Evolutionary conservation across 2,888 invertebrate species (phyloP), one percentile per base, ranked within the genome.

Genomic region (Trichogramma evanescens): DNA sequence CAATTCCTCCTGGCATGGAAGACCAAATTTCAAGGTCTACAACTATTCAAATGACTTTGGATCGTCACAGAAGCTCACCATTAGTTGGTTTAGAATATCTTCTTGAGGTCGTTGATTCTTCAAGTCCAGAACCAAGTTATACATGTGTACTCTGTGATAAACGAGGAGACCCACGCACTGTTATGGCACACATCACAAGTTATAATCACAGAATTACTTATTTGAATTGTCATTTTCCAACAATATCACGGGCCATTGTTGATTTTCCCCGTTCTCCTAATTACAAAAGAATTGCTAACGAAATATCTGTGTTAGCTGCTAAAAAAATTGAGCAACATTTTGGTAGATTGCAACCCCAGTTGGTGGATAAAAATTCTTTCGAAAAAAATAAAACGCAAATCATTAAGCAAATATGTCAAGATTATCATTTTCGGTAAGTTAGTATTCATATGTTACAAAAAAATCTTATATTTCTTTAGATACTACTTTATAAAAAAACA

Each of bases 111-210:
- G 84, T 87, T 56, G 84, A 85, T 70, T 78, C 85, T 69, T 78
- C 81, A 6, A 84, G 84, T 65, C 82, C 83, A 71, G 89, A 89
- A 75, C 89, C 90, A 0, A 79, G 83, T 55, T 92, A 92, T 77
- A 81, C 86, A 55, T 93, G 92, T 78, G 82, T 88, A 67, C 80
- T 92, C 63, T 93, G 92, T 76, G 84, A 85, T 70, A 91, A 90
- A 76, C 86, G 87, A 67, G 90, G 91, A 46, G 89, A 90, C 74
- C 88, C 87, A 40, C 83, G 89, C 51, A 89, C 89, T 55, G 89
- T 91, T 66, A 81, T 91, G 75, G 85, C 86, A 65, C 92, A 92
- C 76, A 82, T 91, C 72, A 86, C 87, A 26, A 89, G 90, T 74
- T 87, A 86, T 76, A 86, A 87, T 77, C 92, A 93, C 74, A 83